These are phyloP conservation scores for Minunthozetes semirufus DNA, from an alignment of 2,888 invertebrate genomes.

Conservation along the genomic window DNA sequence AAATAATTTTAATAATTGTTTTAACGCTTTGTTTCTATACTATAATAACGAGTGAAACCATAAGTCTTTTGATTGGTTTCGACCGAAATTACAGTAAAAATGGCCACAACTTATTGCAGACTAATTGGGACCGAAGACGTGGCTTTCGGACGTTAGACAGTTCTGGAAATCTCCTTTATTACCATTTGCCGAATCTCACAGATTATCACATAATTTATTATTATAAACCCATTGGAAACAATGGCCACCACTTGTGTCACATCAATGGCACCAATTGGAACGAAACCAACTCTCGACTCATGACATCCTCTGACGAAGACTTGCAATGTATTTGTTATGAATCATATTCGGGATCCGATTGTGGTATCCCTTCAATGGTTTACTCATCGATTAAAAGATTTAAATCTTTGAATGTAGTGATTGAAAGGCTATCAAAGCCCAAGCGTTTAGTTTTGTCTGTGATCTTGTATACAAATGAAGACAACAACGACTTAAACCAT, in stretches of 20 bases:
- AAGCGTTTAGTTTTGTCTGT: conserved; percentile 29
- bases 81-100: background rate
- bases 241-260: background rate
- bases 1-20: background rate
- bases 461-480: conserved; percentile 12
- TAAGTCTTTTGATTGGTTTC: conserved; percentile 2
- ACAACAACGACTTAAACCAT: background rate
- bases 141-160: background rate
- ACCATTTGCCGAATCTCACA: conserved; percentile 22
- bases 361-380: conserved; percentile 21
- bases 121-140: background rate
- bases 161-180: conserved; percentile 24
- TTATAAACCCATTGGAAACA: background rate
- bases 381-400: background rate
- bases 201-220: conserved; percentile 23
- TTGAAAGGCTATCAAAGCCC: conserved; percentile 3
- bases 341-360: conserved; percentile 26
- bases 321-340: conserved; percentile 8
- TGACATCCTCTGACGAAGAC: background rate
- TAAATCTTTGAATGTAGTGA: background rate
- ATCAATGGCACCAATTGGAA: conserved; percentile 8
- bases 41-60: background rate
- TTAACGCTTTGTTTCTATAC: background rate
- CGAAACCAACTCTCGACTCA: background rate
- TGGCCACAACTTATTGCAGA: background rate